Base-by-base conservation (phyloP, 2,888 invertebrate genomes). In the Limnephilus rhombicus region DNA sequence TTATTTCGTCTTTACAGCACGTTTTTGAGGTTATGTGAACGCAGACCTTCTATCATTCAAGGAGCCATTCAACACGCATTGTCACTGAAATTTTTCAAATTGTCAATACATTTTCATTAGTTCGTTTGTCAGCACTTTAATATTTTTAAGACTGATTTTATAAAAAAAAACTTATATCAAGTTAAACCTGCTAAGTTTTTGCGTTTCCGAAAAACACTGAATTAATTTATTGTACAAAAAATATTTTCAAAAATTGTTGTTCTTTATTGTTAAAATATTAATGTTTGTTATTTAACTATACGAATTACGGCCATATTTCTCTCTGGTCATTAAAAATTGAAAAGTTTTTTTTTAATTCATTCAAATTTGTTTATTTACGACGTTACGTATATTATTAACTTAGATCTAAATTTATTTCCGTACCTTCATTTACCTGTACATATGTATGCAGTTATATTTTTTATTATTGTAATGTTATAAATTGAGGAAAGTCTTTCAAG, bases 241-340 rank as follows among this genome's bases (percentile, higher is more conserved):
- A 49, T 86, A 86, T 86, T 86, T 86, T 86, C 41, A 41, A 45
- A n/a, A 86, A 45, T 41, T 45, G 49, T 45, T 86, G 29, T 86
- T 86, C 82, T 41, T 86, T 83, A 34, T 34, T 34, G 83, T 83
- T 83, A 83, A 83, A 83, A 83, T 86, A 45, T 86, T 41, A 85
- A n/a, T 49, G 3, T 45, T 86, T 85, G 31, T 85, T 85, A 45
- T 86, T 88, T 88, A 53, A 88, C 53, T 68, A 34, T 45, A 88
- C 53, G 29, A 49, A 53, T 29, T 18, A 68, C 80, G 68, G 88
- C 88, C 88, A 88, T 88, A 88, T 68, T 41, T 68, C 29, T 87
- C 87, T 88, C 88, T 88, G 88, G 88, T 88, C 88, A 88, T 88
- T 88, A 49, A 45, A 86, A 86, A 29, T 24, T 68, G 24, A n/a